Evolutionary conservation across 1,140 invertebrate genomes (phyloP), one percentile per base, ranked within the genome.

Genomic region (Pseudobourletiella spinata): DNA sequence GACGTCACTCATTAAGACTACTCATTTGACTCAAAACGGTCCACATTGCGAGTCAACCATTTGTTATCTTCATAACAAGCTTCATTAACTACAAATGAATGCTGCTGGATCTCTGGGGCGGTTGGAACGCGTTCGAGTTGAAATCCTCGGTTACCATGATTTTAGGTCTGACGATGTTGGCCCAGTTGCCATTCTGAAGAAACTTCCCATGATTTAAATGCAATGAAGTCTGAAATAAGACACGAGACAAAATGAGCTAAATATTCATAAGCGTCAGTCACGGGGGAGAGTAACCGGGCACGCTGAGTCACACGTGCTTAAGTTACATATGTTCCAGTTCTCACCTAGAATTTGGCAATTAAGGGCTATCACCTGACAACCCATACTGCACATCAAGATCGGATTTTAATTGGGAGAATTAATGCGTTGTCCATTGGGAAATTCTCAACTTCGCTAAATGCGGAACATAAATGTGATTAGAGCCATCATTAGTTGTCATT

Each of bases 351-450:
- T 98, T 78, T 99, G 95, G 76, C 95, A 99, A 76, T 99, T 99
- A 0, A 99, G 75, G 0, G 95, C 93, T 1, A 95, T 88, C 91
- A 98, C 94, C 75, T 98, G 94, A 50, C 86, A 89, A 0, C 95
- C 95, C 42, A 84, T 83, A 74, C 95, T 96, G 95, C 95, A 99
- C 75, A 96, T 86, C 1, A 87, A 84, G 30, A 95, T 79, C 0
- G 95, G 95, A 79, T 92, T 94, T 74, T 95, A 96, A 78, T 99
- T 99, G 0, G 92, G 95, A 0, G 94, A 98, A 73, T 98, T 94
- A 48, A 97, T 85, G 50, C 95, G 80, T 72, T 92, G 87, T 0
- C 89, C 88, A 67, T 79, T 95, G 1, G 93, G 88, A 75, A 94
- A 95, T 8, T 95, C 88, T 50, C 93, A 79, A 70, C 89, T 94